A percentile compares a stretch with the other conserved stretches of the same genome.
phyloP scores from a whole-genome alignment of 2,888 invertebrate species.

The Macrophya alboannulata region DNA sequence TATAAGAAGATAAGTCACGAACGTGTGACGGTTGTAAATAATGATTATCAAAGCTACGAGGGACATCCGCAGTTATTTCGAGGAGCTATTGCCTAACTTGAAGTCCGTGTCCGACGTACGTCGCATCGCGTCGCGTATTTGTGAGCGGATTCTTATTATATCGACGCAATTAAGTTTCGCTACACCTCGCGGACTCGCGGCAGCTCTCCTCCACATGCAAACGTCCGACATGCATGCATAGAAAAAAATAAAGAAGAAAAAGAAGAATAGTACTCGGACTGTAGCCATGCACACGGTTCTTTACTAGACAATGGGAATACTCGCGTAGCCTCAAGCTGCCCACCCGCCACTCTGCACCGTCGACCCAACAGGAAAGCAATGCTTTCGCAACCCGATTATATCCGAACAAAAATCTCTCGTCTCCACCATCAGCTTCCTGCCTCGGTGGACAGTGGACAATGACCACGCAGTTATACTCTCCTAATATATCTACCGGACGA shows the following conservation, averaged over 20 bases:
- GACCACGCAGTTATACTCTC: conserved; percentile 68
- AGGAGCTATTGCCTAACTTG: conserved; percentile 33
- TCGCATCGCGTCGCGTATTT: not conserved
- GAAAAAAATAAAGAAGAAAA: not conserved
- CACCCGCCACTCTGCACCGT: not conserved
- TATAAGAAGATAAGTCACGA: not conserved
- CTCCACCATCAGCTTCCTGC: conserved; percentile 71
- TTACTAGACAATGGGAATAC: conserved; percentile 5
- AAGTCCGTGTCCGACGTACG: not conserved
- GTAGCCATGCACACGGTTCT: no score
- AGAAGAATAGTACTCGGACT: not conserved
- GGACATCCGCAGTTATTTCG: conserved; percentile 24
- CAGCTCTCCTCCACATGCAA: not conserved
- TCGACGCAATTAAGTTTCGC: conserved; percentile 64
- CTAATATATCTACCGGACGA: conserved; percentile 73
- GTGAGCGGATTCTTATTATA: not conserved
- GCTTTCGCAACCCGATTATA: conserved; percentile 72
- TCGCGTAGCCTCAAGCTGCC: not conserved
- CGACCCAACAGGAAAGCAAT: conserved; percentile 37
- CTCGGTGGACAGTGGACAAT: conserved; percentile 72
- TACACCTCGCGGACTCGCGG: conserved; percentile 64
- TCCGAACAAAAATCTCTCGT: conserved; percentile 73
- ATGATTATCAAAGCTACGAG: not conserved
- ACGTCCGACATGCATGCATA: not conserved
- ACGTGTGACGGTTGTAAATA: conserved; percentile 26